Base-by-base conservation (phyloP, 2,113 vertebrate genomes). In the Ophthalmolycus amberensis region DNA sequence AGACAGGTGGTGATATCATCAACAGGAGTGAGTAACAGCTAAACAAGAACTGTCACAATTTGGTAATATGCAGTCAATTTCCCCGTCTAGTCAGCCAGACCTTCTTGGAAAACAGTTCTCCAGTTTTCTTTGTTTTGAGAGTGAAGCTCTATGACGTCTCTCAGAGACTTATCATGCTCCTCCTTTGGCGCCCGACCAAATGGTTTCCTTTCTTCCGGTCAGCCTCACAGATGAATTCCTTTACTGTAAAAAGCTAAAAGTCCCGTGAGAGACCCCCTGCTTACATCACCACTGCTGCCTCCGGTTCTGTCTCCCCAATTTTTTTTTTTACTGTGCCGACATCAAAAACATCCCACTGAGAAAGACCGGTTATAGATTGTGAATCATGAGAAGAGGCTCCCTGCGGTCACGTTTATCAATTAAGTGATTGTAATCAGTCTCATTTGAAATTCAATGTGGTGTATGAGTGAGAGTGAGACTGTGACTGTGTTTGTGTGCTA, bases 381-480 rank as follows among this genome's bases (percentile, higher is more conserved):
- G 94, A 94, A 88, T 95, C 94, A 96, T 58, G 32, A 77, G 71
- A 80, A 80, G 81, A 87, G 73, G 66, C 71, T 71, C 88, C 69
- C 84, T 81, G 93, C 85, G 94, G 91, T 91, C 46, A 70, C 79
- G 78, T 82, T 91, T 80, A 93, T 95, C 94, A 95, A 94, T 95
- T 90, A 94, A 79, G 90, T 90, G 89, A 93, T 90, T 94, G 89
- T 94, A 80, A 91, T 94, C 85, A 78, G 79, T 83, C 87, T 93
- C 84, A 91, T 92, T 93, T 85, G 73, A 83, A 90, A 92, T 91
- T 89, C 87, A 85, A 40, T 94, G 94, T 60, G 92, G 93, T 92
- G 91, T 84, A 84, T 95, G 93, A 95, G 93, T 85, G 92, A 93
- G 93, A 95, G 92, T 93, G 78, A 90, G 91, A 82, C 82, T 78